A percentile compares a stretch with the other conserved stretches of the same genome.
Evolutionary conservation across 2,888 invertebrate species (phyloP).

Genomic region (Eustalomyia histrio): DNA sequence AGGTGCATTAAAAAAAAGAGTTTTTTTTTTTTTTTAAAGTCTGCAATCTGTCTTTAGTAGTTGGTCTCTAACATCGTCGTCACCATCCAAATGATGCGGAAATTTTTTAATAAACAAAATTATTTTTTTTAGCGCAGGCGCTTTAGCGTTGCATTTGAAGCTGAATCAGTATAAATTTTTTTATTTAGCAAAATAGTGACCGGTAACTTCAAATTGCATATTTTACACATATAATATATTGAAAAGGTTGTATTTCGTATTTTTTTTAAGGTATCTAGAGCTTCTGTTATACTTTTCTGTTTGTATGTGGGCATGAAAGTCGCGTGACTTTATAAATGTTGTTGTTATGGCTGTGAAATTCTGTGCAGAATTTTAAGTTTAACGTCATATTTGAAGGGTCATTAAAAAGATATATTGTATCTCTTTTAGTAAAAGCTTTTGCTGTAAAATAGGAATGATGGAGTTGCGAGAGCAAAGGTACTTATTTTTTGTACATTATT

Average conservation of each 20-base stretch:
- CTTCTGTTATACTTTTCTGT: slow-evolving; percentile 4
- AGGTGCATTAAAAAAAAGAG: slow-evolving; percentile 27
- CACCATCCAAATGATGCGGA: slow-evolving; percentile 67
- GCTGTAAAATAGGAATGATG: neutral
- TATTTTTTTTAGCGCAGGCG: slow-evolving; percentile 61
- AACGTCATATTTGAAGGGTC: slow-evolving; percentile 9
- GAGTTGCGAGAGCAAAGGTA: neutral
- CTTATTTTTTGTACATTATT: neutral
- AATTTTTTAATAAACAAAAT: slow-evolving; percentile 68
- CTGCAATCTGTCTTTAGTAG: slow-evolving; percentile 60
- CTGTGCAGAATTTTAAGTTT: slow-evolving; percentile 6
- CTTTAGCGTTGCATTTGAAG: slow-evolving; percentile 17
- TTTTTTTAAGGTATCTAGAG: slow-evolving; percentile 19
- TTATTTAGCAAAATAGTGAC: slow-evolving; percentile 35
- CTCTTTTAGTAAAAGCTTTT: neutral
- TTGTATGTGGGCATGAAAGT: slow-evolving; percentile 33
- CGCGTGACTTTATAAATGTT: slow-evolving; percentile 55
- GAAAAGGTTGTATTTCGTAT: slow-evolving; percentile 17
- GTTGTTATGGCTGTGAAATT: slow-evolving; percentile 22
- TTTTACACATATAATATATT: slow-evolving; percentile 25
- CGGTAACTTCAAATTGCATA: slow-evolving; percentile 61
- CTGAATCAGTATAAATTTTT: slow-evolving; percentile 12
- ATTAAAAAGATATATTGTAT: slow-evolving; percentile 1
- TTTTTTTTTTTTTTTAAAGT: slow-evolving; percentile 45
- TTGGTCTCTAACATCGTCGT: slow-evolving; percentile 36